A percentile compares a stretch with the other conserved stretches of the same genome.
These are phyloP conservation scores for Lapara coniferarum DNA, from an alignment of 2,888 invertebrate genomes.

Conservation along the genomic window DNA sequence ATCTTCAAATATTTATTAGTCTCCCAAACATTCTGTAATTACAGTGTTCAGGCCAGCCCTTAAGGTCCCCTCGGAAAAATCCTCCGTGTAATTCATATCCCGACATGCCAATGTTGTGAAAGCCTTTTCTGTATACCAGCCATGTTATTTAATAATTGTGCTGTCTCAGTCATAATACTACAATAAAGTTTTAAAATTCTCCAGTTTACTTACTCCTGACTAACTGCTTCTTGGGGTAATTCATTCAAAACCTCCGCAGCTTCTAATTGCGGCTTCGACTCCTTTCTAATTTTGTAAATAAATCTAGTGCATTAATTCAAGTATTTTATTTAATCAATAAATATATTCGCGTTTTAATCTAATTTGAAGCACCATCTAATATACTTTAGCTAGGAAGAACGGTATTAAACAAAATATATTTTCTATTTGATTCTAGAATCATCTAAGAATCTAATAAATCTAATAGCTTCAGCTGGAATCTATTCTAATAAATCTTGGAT, in stretches of 20 bases:
- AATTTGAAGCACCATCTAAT: neutral
- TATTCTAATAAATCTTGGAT: neutral
- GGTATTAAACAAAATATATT: too few species aligned
- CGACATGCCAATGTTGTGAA: constrained; percentile 16
- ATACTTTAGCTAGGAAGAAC: neutral
- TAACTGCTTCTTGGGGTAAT: neutral
- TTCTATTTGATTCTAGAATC: neutral
- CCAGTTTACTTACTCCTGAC: neutral
- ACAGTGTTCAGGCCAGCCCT: too few species aligned
- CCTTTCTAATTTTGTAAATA: constrained; percentile 4
- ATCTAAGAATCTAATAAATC: neutral
- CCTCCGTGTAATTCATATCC: neutral
- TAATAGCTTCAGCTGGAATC: neutral
- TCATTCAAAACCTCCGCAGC: neutral
- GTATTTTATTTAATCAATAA: neutral
- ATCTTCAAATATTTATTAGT: too few species aligned
- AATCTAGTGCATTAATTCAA: constrained; percentile 9
- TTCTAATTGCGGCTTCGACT: constrained; percentile 8
- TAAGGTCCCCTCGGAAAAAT: too few species aligned
- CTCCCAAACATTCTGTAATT: too few species aligned
- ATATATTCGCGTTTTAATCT: neutral
- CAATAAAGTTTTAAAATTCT: neutral
- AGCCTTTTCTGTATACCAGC: neutral
- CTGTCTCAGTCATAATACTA: neutral
- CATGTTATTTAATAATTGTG: neutral